A percentile compares a stretch with the other conserved stretches of the same genome.
Conservation (phyloP, 2,888 invertebrate species). For the Hydropsyche betteni region DNA sequence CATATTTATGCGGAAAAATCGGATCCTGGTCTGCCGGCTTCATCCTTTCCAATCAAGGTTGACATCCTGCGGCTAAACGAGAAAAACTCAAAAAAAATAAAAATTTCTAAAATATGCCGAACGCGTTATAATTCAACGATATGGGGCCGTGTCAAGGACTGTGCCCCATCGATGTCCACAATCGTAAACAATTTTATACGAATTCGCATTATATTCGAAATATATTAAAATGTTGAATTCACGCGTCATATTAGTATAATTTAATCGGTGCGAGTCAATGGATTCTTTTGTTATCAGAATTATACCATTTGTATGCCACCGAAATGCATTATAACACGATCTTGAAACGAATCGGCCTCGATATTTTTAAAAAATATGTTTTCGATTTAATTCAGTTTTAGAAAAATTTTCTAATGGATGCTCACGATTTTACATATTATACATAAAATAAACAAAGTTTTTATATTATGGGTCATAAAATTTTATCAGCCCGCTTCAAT, state of each 20-base stretch:
- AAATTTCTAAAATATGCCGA: neutral
- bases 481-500: too few relatives aligned
- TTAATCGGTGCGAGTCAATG: neutral
- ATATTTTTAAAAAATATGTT: too few relatives aligned
- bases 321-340: too few relatives aligned
- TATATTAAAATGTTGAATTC: too few relatives aligned
- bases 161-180: neutral
- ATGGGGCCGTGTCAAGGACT: slow-evolving; percentile 28
- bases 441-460: too few relatives aligned
- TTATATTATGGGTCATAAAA: too few relatives aligned
- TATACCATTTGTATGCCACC: neutral
- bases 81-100: slow-evolving; percentile 9
- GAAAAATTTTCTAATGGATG: too few relatives aligned
- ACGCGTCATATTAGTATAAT: neutral
- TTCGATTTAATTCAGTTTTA: too few relatives aligned
- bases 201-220: too few relatives aligned
- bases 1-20: slow-evolving; percentile 34
- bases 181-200: slow-evolving; percentile 17
- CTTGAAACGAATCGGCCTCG: too few relatives aligned
- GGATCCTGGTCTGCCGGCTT: slow-evolving; percentile 30
- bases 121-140: slow-evolving; percentile 17
- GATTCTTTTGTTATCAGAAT: neutral
- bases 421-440: too few relatives aligned
- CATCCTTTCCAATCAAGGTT: slow-evolving; percentile 38
- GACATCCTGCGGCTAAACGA: slow-evolving; percentile 29